Percentiles rank a stretch among this genome's conserved stretches.
Evolutionary conservation across 2,113 vertebrate species (phyloP).

Genomic region (Notarius lentiginosus): DNA sequence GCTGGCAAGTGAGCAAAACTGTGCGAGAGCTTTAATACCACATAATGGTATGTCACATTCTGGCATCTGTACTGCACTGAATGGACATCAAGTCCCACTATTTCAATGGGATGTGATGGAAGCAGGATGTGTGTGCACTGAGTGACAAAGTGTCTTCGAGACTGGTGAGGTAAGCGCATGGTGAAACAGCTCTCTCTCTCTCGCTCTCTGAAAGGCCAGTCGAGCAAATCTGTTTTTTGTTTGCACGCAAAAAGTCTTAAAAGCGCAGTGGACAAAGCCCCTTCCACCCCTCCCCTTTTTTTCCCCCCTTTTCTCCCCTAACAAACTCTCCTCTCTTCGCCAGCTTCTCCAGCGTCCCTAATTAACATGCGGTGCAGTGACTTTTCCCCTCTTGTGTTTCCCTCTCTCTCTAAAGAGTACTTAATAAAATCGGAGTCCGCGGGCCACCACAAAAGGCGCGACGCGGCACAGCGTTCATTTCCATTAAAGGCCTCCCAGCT

Average conservation of each 20-base stretch:
- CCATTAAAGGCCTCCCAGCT: constrained; percentile 64
- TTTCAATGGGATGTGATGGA: constrained; percentile 26
- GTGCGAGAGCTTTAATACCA: neutral
- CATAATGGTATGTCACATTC: constrained; percentile 18
- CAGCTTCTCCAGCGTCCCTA: constrained; percentile 65
- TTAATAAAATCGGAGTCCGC: constrained; percentile 77
- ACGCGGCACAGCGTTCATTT: constrained; percentile 62
- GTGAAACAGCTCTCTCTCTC: constrained; percentile 33
- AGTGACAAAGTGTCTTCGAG: constrained; percentile 34
- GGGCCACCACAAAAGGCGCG: constrained; percentile 68
- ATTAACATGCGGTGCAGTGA: constrained; percentile 76
- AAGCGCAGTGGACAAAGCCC: constrained; percentile 44
- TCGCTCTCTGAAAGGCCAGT: constrained; percentile 36
- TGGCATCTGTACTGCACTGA: constrained; percentile 12
- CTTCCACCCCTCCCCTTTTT: constrained; percentile 16
- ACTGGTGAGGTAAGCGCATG: constrained; percentile 31
- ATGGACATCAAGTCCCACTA: constrained; percentile 18
- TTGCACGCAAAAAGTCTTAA: constrained; percentile 61
- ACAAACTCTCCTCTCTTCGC: constrained; percentile 65
- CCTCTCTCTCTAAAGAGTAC: constrained; percentile 74
- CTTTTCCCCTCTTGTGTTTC: constrained; percentile 71
- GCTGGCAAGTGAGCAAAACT: neutral
- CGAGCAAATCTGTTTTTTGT: constrained; percentile 60
- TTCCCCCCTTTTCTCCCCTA: constrained; percentile 57
- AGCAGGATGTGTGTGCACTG: constrained; percentile 29